A percentile compares a stretch with the other conserved stretches of the same genome.
Evolutionary conservation across 2,113 vertebrate species (phyloP).

Genomic region (Genyomyrus donnyi): DNA sequence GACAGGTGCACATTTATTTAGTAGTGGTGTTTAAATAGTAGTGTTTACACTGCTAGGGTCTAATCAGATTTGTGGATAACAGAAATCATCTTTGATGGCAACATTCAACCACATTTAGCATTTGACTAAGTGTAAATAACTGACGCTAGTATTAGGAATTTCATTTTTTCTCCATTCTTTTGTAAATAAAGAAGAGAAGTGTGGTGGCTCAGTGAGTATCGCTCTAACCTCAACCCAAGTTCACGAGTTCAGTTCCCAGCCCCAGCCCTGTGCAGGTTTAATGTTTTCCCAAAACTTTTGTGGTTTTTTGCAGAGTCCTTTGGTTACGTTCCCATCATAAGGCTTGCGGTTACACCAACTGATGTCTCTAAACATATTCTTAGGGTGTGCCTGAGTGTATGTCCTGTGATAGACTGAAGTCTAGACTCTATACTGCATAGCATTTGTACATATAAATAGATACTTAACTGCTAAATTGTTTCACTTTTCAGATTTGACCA

Average conservation of each 20-base stretch:
- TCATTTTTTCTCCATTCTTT: neutral
- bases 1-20: neutral
- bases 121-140: neutral
- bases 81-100: neutral
- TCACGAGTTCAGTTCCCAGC: neutral
- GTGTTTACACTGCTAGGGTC: neutral
- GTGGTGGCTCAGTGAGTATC: neutral
- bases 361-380: neutral
- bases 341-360: neutral
- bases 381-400: neutral
- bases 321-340: neutral
- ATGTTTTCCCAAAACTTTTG: neutral
- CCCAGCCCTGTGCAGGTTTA: neutral
- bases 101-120: neutral
- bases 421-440: neutral
- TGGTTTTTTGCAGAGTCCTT: neutral
- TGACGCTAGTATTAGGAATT: neutral
- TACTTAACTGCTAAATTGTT: neutral
- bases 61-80: neutral
- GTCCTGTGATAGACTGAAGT: neutral
- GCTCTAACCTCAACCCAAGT: neutral
- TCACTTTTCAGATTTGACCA: constrained; percentile 46
- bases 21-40: neutral
- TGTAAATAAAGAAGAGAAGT: neutral
- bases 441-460: neutral